These are phyloP conservation scores for Matsumurasca onukii DNA, from an alignment of 1,140 invertebrate genomes.

Conservation along the genomic window DNA sequence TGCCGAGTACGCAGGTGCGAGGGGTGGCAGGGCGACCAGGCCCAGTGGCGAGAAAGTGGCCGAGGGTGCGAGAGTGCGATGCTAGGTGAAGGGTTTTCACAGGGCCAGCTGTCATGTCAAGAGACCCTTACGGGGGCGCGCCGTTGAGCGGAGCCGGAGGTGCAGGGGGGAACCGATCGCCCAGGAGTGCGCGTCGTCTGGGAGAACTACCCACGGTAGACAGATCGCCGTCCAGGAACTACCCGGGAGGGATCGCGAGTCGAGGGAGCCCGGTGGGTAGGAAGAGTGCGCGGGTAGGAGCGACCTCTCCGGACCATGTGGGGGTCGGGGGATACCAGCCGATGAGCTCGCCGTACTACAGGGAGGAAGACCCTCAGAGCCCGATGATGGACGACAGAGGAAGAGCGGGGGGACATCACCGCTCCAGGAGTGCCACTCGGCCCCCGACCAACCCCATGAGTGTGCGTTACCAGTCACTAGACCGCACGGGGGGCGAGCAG, in stretches of 20 bases:
- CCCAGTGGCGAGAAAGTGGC: conserved; percentile 20
- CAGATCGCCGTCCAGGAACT: conserved; percentile 74
- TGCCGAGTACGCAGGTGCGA: conserved; percentile 30
- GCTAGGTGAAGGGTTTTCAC: conserved; percentile 22
- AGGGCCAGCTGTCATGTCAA: conserved; percentile 56
- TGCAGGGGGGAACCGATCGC: conserved; percentile 58
- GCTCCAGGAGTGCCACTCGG: conserved; percentile 60
- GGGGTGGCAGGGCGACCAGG: neutral
- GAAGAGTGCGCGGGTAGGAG: conserved; percentile 57
- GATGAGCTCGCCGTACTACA: conserved; percentile 58
- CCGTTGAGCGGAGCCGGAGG: conserved; percentile 51
- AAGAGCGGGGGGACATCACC: conserved; percentile 54
- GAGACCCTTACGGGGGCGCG: conserved; percentile 65
- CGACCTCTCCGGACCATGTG: conserved; percentile 58
- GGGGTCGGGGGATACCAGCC: conserved; percentile 48
- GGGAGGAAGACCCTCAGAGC: conserved; percentile 71
- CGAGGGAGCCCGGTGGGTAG: conserved; percentile 58
- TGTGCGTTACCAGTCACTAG: conserved; percentile 73
- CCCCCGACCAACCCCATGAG: conserved; percentile 56
- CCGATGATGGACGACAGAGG: conserved; percentile 59
- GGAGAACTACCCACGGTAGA: conserved; percentile 79
- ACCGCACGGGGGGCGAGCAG: conserved; percentile 61
- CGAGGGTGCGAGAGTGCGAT: conserved; percentile 26
- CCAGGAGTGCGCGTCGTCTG: conserved; percentile 60
- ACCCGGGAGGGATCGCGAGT: conserved; percentile 56